Percentiles rank a stretch among this genome's conserved stretches.
Conservation (phyloP, 2,113 vertebrate species). For the Hylia prasina region DNA sequence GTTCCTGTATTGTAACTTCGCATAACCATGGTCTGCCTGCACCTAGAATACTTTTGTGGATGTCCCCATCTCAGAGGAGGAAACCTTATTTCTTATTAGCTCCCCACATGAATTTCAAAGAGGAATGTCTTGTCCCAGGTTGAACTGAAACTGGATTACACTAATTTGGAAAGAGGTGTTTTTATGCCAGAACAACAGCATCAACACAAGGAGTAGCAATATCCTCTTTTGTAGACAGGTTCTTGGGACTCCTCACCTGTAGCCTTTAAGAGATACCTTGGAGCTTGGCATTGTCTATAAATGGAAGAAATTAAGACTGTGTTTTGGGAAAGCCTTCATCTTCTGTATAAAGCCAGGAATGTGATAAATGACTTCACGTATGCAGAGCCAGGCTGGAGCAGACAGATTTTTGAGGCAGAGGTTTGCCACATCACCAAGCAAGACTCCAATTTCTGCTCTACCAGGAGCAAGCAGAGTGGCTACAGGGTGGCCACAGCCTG, state of each 20-base stretch:
- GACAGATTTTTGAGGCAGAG: background rate
- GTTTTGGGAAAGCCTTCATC: background rate
- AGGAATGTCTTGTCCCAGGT: background rate
- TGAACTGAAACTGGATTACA: background rate
- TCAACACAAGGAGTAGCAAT: background rate
- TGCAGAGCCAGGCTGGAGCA: background rate
- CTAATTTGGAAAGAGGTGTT: background rate
- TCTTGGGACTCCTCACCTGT: background rate
- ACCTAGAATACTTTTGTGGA: fast-evolving
- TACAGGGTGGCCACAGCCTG: background rate
- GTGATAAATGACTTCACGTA: background rate
- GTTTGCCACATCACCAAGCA: fast-evolving
- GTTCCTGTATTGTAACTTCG: background rate
- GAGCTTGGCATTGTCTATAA: background rate
- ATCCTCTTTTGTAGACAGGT: background rate
- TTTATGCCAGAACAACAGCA: background rate
- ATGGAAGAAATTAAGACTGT: background rate
- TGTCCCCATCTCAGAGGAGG: background rate
- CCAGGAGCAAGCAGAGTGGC: background rate
- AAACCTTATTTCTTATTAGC: background rate
- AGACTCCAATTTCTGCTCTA: background rate
- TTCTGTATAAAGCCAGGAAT: background rate
- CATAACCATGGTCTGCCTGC: background rate
- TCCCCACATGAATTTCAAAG: background rate
- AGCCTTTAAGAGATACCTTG: background rate